phyloP scores from a whole-genome alignment of 2,888 invertebrate genomes.

The Hirtodrosophila alboralis region DNA sequence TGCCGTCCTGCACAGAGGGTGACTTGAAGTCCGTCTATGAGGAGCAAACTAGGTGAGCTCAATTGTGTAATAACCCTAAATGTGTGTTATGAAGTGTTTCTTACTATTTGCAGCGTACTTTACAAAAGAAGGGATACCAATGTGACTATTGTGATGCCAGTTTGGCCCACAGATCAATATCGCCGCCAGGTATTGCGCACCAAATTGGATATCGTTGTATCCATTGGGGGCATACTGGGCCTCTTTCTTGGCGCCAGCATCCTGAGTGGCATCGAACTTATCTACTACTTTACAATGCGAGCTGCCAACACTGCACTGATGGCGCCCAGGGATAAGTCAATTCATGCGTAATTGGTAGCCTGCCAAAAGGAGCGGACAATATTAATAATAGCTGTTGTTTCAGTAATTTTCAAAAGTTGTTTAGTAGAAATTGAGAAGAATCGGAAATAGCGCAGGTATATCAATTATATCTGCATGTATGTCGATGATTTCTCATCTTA shows the following conservation, averaged over 20 bases:
- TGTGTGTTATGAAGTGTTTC: neutral
- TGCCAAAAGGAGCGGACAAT: slow-evolving; percentile 12
- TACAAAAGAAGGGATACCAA: slow-evolving; percentile 52
- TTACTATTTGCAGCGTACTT: slow-evolving; percentile 15
- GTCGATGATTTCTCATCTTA: too few species aligned
- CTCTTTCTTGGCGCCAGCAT: slow-evolving; percentile 87
- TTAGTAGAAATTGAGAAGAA: too few species aligned
- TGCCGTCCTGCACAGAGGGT: slow-evolving; percentile 89
- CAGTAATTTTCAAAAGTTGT: too few species aligned
- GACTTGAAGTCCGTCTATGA: slow-evolving; percentile 85
- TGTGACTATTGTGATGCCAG: slow-evolving; percentile 67
- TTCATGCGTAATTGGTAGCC: slow-evolving; percentile 29
- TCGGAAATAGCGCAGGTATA: too few species aligned
- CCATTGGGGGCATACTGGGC: slow-evolving; percentile 86
- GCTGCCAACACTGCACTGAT: slow-evolving; percentile 54
- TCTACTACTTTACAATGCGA: slow-evolving; percentile 85
- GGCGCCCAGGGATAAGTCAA: slow-evolving; percentile 1
- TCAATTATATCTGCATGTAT: too few species aligned
- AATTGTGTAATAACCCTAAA: too few species aligned
- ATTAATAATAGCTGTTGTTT: neutral
- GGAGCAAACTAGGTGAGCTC: slow-evolving; percentile 48
- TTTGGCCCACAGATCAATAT: slow-evolving; percentile 83
- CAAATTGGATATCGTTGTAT: slow-evolving; percentile 84
- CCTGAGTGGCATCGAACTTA: slow-evolving; percentile 86
- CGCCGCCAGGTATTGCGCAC: slow-evolving; percentile 85